Evolutionary conservation across 1,140 invertebrate species (phyloP).

Genomic region (Drosophila tristis): DNA sequence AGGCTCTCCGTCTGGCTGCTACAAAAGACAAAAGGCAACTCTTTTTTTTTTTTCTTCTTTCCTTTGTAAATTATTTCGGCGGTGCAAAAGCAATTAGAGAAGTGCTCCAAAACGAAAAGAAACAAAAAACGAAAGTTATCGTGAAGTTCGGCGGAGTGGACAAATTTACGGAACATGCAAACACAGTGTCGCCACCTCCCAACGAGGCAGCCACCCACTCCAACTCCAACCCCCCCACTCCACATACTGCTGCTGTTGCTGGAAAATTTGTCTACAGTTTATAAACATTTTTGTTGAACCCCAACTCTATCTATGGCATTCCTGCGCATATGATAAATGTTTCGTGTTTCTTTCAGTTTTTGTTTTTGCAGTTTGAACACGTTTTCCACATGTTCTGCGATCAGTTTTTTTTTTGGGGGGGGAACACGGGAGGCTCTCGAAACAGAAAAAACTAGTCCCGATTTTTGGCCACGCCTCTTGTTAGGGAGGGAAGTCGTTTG

Average conservation of each 20-base stretch:
- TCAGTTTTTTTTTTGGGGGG: conserved; percentile 22
- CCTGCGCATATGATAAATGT: conserved; percentile 63
- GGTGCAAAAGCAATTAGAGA: conserved; percentile 71
- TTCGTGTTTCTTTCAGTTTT: conserved; percentile 49
- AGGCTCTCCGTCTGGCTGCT: no score
- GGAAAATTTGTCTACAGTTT: conserved; percentile 68
- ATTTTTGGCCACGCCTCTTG: conserved; percentile 18
- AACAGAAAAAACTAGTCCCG: conserved; percentile 42
- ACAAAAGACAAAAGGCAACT: conserved; percentile 21
- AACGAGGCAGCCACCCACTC: conserved; percentile 4
- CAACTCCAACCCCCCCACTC: not conserved
- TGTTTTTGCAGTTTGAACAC: conserved; percentile 46
- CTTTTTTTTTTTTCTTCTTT: not conserved
- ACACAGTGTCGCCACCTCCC: conserved; percentile 36
- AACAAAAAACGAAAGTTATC: conserved; percentile 64
- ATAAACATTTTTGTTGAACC: conserved; percentile 58
- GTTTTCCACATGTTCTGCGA: conserved; percentile 68
- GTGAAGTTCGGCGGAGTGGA: conserved; percentile 41
- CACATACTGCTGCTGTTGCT: not conserved
- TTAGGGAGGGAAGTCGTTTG: conserved; percentile 57
- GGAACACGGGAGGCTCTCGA: conserved; percentile 14
- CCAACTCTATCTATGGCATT: conserved; percentile 5
- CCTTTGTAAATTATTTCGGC: conserved; percentile 1
- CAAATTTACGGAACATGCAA: conserved; percentile 72
- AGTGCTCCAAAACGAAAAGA: conserved; percentile 34